A percentile compares a stretch with the other conserved stretches of the same genome.
Evolutionary conservation across 1,140 invertebrate genomes (phyloP).

Genomic region (Cydia splendana): DNA sequence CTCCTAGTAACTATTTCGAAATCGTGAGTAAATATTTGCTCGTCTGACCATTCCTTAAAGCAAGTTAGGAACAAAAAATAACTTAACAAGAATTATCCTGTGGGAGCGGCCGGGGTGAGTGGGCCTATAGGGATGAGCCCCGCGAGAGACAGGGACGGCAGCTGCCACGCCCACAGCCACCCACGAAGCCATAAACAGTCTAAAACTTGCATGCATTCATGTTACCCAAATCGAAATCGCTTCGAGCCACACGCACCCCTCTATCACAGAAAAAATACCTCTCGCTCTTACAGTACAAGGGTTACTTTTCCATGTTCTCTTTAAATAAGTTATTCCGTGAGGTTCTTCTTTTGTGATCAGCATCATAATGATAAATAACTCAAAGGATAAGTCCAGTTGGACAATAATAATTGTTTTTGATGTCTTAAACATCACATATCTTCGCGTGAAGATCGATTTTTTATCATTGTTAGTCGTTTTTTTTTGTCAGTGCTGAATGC

Average conservation of each 20-base stretch:
- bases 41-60: slow-evolving; percentile 73
- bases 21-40: slow-evolving; percentile 79
- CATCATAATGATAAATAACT: slow-evolving; percentile 78
- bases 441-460: slow-evolving; percentile 39
- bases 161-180: slow-evolving; percentile 75
- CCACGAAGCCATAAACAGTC: slow-evolving; percentile 77
- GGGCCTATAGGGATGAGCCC: slow-evolving; percentile 43
- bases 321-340: slow-evolving; percentile 74
- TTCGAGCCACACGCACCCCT: slow-evolving; percentile 56
- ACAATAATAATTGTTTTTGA: slow-evolving; percentile 76
- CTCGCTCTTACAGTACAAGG: slow-evolving; percentile 49
- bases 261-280: slow-evolving; percentile 47
- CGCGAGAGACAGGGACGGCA: slow-evolving; percentile 49
- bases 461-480: slow-evolving; percentile 21
- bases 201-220: slow-evolving; percentile 78
- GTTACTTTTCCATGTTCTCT: slow-evolving; percentile 48
- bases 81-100: slow-evolving; percentile 74
- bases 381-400: slow-evolving; percentile 67
- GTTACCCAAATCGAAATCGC: slow-evolving; percentile 78
- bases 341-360: slow-evolving; percentile 73
- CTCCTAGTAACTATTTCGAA: slow-evolving; percentile 71
- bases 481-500: not conserved
- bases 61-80: slow-evolving; percentile 72
- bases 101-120: slow-evolving; percentile 68
- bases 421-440: slow-evolving; percentile 73